Base-by-base conservation (phyloP, 2,888 invertebrate genomes). In the Criorhina ranunculi region DNA sequence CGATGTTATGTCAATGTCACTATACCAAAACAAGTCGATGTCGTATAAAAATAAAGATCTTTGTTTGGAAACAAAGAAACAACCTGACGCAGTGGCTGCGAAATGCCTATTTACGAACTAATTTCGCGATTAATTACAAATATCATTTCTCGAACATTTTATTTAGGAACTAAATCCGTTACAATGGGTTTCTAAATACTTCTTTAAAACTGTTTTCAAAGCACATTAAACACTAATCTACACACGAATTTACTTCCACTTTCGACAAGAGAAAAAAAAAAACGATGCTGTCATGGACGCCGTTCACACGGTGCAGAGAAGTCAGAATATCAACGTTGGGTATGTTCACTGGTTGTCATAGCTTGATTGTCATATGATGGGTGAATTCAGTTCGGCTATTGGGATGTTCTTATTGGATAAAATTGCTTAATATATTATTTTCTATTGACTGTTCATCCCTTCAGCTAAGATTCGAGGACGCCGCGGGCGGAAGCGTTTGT, bases 11-110 rank as follows among this genome's bases (percentile, higher is more conserved):
- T 85, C 85, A 85, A 85, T 85, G 85, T 85, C 85, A 85, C 46
- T 70, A 55, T 76, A 85, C 85, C 80, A 85, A 85, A 80, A 80
- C 85, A 85, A 85, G 70, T 70, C 57, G 69, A 82, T 66, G 70
- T 82, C 80, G 82, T 60, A 40, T 15, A 78, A 78, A 79, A 78
- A 78, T n/a, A 80, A 77, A 80, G 80, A 85, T 80, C 85, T 85
- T 85, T 85, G 85, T 85, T 85, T 85, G 80, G 85, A 76, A 85
- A 85, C 85, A 85, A 85, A 80, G 83, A 79, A 72, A 67, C 60
- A 73, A 75, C 70, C 66, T 76, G 70, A 46, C 59, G 62, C 49
- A 80, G 70, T 70, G 80, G 44, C 64, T 35, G 33, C 17, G 29
- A 60, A 29, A 42, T 53, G 57, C 46, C 46, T 80, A 80, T 75